Conservation (phyloP, 2,113 vertebrate species). For the Laterallus jamaicensis region DNA sequence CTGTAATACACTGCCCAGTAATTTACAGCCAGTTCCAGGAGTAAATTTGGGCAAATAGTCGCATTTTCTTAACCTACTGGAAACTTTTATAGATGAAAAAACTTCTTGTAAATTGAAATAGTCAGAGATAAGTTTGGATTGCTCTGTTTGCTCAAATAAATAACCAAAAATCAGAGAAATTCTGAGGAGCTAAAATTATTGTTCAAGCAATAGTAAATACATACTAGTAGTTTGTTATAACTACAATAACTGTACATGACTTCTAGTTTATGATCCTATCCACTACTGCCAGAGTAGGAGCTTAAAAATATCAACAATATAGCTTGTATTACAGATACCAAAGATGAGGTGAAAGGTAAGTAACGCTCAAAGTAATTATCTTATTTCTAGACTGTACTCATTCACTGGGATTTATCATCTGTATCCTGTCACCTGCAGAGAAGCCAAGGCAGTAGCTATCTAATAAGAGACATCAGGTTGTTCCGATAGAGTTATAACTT, state of each 20-base stretch:
- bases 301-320: neutral
- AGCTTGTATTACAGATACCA: neutral
- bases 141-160: neutral
- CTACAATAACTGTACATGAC: neutral
- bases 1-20: neutral
- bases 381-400: neutral
- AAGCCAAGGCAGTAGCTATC: neutral
- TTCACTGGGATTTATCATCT: neutral
- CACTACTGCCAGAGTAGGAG: neutral
- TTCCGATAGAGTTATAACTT: neutral
- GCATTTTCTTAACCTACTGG: neutral
- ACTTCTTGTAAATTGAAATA: neutral
- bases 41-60: neutral
- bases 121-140: neutral
- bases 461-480: neutral
- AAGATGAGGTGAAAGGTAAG: neutral
- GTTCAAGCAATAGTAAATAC: neutral
- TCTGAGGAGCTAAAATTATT: neutral
- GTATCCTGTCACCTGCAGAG: neutral
- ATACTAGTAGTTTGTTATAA: neutral
- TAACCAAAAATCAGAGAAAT: neutral
- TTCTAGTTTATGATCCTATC: neutral
- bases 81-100: neutral
- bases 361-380: neutral
- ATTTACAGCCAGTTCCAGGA: neutral